Evolutionary conservation across 2,113 vertebrate genomes (phyloP).

Genomic region (Brachirus orientalis): DNA sequence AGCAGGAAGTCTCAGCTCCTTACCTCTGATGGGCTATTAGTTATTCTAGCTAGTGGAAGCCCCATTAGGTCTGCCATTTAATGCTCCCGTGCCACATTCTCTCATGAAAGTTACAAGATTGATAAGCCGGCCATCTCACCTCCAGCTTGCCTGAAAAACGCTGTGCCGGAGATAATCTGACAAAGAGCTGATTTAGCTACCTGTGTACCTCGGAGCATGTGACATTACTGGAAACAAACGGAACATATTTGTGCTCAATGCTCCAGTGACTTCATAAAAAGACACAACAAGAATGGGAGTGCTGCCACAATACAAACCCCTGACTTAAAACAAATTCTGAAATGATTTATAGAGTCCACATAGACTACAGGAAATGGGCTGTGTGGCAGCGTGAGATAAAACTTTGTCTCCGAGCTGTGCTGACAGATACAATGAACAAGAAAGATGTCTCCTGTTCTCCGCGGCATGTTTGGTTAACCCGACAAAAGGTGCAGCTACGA

Average conservation of each 20-base stretch:
- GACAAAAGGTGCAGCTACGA: constrained; percentile 49
- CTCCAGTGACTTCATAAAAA: constrained; percentile 30
- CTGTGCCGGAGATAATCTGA: constrained; percentile 55
- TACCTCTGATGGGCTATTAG: constrained; percentile 76
- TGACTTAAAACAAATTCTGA: constrained; percentile 25
- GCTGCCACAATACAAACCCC: too few species aligned
- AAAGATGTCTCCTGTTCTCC: constrained; percentile 42
- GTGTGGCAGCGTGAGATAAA: constrained; percentile 54
- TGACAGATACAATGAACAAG: constrained; percentile 47
- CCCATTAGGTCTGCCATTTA: constrained; percentile 77
- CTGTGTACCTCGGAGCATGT: constrained; percentile 38
- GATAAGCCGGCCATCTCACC: constrained; percentile 62
- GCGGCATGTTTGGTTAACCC: constrained; percentile 37
- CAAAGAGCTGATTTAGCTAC: constrained; percentile 56
- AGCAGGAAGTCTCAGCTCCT: constrained; percentile 67
- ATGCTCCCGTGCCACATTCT: constrained; percentile 67
- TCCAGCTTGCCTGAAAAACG: constrained; percentile 61
- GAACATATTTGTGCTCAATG: constrained; percentile 16
- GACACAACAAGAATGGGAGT: too few species aligned
- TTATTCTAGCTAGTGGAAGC: constrained; percentile 76
- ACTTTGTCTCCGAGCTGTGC: constrained; percentile 43
- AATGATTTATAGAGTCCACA: constrained; percentile 37
- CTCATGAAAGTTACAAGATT: constrained; percentile 66
- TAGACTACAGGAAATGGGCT: constrained; percentile 55
- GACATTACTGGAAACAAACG: constrained; percentile 56